phyloP scores from a whole-genome alignment of 92 coral and sea anemone species.

The Palythoa grandis region DNA sequence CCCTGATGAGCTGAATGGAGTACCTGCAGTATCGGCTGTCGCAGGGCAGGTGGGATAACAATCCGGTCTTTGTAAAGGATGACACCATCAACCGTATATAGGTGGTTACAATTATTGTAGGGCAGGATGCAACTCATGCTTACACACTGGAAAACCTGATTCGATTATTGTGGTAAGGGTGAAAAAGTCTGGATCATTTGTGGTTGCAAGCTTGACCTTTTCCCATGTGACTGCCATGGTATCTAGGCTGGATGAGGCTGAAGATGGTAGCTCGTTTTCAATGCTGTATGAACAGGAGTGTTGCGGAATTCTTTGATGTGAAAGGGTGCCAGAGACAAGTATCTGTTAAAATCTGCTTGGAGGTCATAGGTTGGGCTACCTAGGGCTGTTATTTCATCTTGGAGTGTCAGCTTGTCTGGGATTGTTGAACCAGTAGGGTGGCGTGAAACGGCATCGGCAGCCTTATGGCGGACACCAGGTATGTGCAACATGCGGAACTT shows the following conservation, averaged over 20 bases:
- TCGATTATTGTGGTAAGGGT: conserved; percentile 35
- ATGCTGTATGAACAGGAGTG: not conserved
- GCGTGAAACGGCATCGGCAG: no score
- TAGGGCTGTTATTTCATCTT: no score
- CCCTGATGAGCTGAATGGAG: conserved; percentile 69
- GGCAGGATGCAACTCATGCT: conserved; percentile 53
- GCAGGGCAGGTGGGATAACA: conserved; percentile 59
- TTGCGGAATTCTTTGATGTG: not conserved
- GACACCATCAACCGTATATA: conserved; percentile 42
- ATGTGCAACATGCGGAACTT: no score
- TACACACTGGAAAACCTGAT: conserved; percentile 46
- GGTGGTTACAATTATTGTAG: conserved; percentile 61
- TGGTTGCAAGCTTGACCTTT: no score
- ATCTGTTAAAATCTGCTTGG: not conserved
- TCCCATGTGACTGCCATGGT: no score
- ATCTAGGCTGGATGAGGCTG: conserved; percentile 38
- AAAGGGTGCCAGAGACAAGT: no score
- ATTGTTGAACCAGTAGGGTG: no score
- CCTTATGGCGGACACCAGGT: no score
- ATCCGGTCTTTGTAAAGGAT: conserved; percentile 52
- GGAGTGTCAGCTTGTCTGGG: no score
- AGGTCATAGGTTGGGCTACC: conserved; percentile 47
- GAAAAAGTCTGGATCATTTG: conserved; percentile 3
- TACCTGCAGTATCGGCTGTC: conserved; percentile 32
- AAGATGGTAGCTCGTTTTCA: not conserved